Conservation (phyloP, 2,888 invertebrate species). For the Erpobdella octoculata region DNA sequence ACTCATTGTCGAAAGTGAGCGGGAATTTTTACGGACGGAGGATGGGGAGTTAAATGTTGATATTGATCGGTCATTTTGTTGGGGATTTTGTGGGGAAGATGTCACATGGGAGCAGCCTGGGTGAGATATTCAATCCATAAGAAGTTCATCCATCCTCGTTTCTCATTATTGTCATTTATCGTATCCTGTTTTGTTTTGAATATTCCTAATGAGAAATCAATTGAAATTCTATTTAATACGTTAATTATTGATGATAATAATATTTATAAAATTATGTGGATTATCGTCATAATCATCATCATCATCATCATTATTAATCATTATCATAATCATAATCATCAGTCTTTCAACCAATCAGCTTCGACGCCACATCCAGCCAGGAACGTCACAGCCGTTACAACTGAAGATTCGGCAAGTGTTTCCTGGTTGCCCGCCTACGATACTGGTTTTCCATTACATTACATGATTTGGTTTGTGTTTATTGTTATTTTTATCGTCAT, state of each 20-base stretch:
- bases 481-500: not conserved
- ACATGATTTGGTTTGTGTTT: conserved; percentile 71
- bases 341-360: not conserved
- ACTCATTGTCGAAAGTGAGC: conserved; percentile 49
- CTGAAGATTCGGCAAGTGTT: conserved; percentile 79
- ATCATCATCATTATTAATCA: too few relatives aligned
- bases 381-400: conserved; percentile 74
- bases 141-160: too few relatives aligned
- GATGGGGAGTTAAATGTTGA: not conserved
- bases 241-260: too few relatives aligned
- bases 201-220: too few relatives aligned
- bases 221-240: too few relatives aligned
- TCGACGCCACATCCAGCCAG: conserved; percentile 93
- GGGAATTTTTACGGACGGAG: not conserved
- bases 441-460: conserved; percentile 88
- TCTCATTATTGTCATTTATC: too few relatives aligned
- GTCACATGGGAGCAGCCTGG: too few relatives aligned
- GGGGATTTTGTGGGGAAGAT: too few relatives aligned
- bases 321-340: not conserved
- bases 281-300: too few relatives aligned
- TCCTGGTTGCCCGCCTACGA: conserved; percentile 89
- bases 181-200: too few relatives aligned
- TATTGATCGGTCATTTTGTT: not conserved
- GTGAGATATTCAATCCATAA: too few relatives aligned
- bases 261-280: too few relatives aligned